Evolutionary conservation across 1,140 invertebrate species (phyloP), one percentile per base, ranked within the genome.

Genomic region (Megalopta genalis): DNA sequence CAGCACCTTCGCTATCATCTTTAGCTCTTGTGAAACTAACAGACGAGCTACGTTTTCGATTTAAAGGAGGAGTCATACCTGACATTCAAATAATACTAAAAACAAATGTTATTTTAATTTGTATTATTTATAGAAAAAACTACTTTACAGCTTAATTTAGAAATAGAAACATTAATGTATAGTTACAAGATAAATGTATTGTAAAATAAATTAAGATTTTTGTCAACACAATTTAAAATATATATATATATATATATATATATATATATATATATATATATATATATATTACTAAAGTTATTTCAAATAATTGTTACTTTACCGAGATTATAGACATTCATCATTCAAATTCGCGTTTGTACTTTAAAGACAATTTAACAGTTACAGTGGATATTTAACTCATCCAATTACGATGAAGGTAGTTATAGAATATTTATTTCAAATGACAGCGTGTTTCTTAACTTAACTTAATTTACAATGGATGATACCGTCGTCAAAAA

Each of bases 11-110:
- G 39, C 86, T 86, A 39, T 87, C 84, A 32, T 90, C 90, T 57
- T 91, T 92, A 23, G 88, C 88, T 67, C 88, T 89, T 67, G 90
- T 92, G 76, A 92, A 93, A 86, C 92, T 93, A 21, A 93, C 93
- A 39, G 93, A 93, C 5, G 92, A 93, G 82, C 85, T 88, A 42
- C 91, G 89, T 74, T 93, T 92, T 66, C 90, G 90, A 86, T 89
- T 88, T 69, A 88, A 82, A 80, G 88, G 79, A 77, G 82, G 82
- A 85, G 83, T 89, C 91, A 92, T 92, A 70, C 54, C 90, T 68
- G 67, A 74, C n/a, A 46, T 77, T 81, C 52, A 60, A 71, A 67
- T 75, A 62, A 7, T 12, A 57, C 81, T 86, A 25, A n/a, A 75
- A 77, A 25, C 27, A 68, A 63, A 39, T 27, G 70, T 39, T 23